Evolutionary conservation across 1,140 invertebrate genomes (phyloP).

Genomic region (Sinella curviseta): DNA sequence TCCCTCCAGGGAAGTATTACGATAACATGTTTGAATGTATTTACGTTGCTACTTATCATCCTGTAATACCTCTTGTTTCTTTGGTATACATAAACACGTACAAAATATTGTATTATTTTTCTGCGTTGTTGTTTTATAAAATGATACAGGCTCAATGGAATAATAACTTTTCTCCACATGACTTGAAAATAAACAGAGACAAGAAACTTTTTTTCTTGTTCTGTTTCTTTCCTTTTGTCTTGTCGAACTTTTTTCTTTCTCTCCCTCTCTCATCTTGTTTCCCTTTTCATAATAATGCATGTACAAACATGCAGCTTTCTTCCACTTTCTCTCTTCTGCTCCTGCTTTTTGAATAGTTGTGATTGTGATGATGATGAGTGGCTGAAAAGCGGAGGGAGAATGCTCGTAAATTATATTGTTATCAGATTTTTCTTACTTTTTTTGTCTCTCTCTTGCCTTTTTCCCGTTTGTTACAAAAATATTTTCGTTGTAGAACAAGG

Average conservation of each 20-base stretch:
- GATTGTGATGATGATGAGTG: constrained; percentile 26
- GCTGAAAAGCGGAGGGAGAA: constrained; percentile 10
- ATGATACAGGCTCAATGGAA: background rate
- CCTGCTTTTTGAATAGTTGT: background rate
- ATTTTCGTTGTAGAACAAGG: background rate
- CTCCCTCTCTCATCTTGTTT: background rate
- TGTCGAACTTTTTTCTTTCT: background rate
- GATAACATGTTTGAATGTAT: too few relatives aligned
- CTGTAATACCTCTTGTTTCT: too few relatives aligned
- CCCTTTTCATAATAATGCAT: background rate
- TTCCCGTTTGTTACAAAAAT: background rate
- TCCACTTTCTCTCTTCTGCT: background rate
- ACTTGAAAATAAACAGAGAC: background rate
- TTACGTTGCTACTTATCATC: too few relatives aligned
- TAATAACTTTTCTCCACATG: background rate
- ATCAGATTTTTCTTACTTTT: constrained; percentile 15
- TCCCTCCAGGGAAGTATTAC: too few relatives aligned
- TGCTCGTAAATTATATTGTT: constrained; percentile 25
- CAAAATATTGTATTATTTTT: too few relatives aligned
- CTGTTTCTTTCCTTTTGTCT: too few relatives aligned
- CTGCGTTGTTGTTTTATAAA: background rate
- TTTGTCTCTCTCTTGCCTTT: background rate
- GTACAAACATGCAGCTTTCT: background rate
- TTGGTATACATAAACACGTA: too few relatives aligned
- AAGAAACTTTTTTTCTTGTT: background rate